Percentiles rank a stretch among this genome's conserved stretches.
These are phyloP conservation scores for Junco hyemalis DNA, from an alignment of 2,113 vertebrate genomes.

Conservation along the genomic window DNA sequence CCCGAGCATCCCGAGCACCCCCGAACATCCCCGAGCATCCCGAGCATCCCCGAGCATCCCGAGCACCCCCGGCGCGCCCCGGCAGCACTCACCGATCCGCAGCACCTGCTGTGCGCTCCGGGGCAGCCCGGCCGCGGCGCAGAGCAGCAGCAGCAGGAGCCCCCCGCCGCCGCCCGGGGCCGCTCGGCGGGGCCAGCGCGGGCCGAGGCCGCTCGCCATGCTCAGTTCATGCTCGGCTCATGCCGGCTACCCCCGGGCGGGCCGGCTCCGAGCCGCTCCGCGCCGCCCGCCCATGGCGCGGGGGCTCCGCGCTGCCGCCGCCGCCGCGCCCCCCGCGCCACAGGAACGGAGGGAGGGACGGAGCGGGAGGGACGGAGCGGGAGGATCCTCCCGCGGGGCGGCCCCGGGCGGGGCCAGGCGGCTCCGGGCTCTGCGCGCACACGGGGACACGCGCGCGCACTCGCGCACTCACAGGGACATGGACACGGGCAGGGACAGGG, in stretches of 20 bases:
- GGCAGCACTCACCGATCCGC: no score
- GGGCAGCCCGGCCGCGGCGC: no score
- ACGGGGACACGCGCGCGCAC: not conserved
- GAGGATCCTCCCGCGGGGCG: slow-evolving; percentile 18
- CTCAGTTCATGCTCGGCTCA: not conserved
- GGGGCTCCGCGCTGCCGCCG: not conserved
- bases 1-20: no score
- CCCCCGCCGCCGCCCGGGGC: no score
- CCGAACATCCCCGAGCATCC: no score
- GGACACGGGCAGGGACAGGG: no score
- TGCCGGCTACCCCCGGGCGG: not conserved
- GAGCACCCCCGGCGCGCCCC: no score
- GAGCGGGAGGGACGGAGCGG: not conserved
- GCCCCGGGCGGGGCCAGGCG: not conserved
- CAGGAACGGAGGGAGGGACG: not conserved
- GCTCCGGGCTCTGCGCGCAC: not conserved
- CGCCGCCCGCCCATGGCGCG: not conserved
- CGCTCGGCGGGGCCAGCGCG: no score
- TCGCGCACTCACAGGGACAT: not conserved
- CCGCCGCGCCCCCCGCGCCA: not conserved
- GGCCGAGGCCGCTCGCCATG: not conserved
- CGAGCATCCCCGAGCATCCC: no score
- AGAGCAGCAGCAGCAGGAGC: no score
- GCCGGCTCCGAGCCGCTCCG: not conserved
- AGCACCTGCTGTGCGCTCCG: no score